These are phyloP conservation scores for Zophobas atratus DNA, from an alignment of 1,140 invertebrate genomes.

Conservation along the genomic window DNA sequence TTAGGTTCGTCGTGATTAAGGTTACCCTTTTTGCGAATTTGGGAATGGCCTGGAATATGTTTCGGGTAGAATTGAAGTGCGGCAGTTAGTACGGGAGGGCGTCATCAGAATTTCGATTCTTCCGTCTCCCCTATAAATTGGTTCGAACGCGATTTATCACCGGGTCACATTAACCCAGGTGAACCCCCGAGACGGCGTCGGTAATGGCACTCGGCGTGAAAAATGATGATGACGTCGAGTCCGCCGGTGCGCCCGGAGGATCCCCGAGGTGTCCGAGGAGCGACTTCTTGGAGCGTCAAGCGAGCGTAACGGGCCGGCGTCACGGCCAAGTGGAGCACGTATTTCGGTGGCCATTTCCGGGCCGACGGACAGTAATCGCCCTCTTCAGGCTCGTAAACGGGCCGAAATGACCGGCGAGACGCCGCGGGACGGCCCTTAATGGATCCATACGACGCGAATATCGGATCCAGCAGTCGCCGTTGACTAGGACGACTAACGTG, in stretches of 20 bases:
- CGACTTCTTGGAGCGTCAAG: constrained; percentile 56
- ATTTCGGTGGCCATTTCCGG: constrained; percentile 63
- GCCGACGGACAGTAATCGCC: constrained; percentile 67
- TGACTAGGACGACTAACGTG: constrained; percentile 56
- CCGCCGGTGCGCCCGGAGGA: constrained; percentile 63
- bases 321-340: constrained; percentile 59
- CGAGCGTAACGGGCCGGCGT: constrained; percentile 56
- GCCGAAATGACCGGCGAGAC: constrained; percentile 65
- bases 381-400: constrained; percentile 68
- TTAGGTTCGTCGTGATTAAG: too few species aligned
- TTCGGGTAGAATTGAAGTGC: not conserved
- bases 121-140: constrained; percentile 33
- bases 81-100: constrained; percentile 39
- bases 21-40: too few species aligned
- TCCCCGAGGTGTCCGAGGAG: constrained; percentile 50
- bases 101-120: constrained; percentile 48
- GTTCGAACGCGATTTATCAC: constrained; percentile 67
- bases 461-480: constrained; percentile 35
- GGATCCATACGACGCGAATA: constrained; percentile 56
- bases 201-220: constrained; percentile 66
- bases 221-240: constrained; percentile 67
- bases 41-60: too few species aligned
- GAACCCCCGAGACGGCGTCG: constrained; percentile 63
- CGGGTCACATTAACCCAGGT: constrained; percentile 67
- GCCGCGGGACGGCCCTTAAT: constrained; percentile 62